Conservation (phyloP, 2,888 invertebrate genomes). For the Psylliodes chrysocephalus region DNA sequence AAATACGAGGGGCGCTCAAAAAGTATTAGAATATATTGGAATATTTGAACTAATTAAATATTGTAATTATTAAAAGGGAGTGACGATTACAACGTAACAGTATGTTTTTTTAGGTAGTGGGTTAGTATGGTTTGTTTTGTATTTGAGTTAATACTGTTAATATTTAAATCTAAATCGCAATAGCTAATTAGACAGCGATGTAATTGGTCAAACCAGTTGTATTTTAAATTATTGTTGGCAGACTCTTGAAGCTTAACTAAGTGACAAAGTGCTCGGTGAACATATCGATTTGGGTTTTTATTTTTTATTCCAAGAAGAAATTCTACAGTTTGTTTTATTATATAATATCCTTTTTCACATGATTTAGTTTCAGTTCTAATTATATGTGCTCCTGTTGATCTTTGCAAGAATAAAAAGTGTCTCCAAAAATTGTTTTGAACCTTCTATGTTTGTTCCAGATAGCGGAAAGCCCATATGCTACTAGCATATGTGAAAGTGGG, state of each 20-base stretch:
- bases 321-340: background rate
- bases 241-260: background rate
- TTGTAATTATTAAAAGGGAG: no score
- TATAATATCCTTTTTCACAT: background rate
- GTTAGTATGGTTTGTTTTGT: no score
- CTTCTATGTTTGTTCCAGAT: background rate
- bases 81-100: no score
- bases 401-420: background rate
- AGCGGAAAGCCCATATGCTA: background rate
- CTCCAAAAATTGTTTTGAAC: background rate
- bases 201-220: background rate
- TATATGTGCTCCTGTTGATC: background rate
- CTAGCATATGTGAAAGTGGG: constrained; percentile 4
- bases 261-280: background rate
- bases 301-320: background rate
- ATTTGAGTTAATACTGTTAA: no score
- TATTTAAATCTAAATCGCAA: no score
- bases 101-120: no score
- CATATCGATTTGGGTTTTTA: background rate
- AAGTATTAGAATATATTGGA: no score
- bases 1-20: no score
- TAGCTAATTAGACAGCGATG: no score
- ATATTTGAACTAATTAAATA: no score
- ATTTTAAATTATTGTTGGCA: background rate
- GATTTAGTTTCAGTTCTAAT: background rate